Conservation (phyloP, 2,797 vertebrate genomes). For the Spinus pinus region DNA sequence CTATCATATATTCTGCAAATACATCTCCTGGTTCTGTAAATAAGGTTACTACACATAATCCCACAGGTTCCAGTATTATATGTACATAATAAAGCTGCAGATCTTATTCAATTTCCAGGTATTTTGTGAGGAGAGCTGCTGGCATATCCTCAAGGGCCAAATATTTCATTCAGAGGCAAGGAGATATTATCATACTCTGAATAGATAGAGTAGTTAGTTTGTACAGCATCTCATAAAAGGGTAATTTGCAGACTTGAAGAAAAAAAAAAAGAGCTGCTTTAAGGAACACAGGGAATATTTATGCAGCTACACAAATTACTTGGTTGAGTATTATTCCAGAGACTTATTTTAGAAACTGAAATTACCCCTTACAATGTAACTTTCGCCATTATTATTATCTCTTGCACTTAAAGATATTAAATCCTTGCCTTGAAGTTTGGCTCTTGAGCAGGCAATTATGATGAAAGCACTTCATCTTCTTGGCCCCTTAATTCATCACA, state of each 20-base stretch:
- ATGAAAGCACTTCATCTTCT: constrained; percentile 23
- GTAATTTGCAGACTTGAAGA: constrained; percentile 35
- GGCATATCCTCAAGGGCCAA: constrained; percentile 48
- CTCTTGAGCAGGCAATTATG: neutral
- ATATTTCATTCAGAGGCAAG: constrained; percentile 55
- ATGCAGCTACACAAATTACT: constrained; percentile 50
- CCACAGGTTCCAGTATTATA: constrained; percentile 2
- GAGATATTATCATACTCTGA: constrained; percentile 42
- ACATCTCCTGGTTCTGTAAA: constrained; percentile 11
- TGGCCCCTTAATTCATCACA: neutral
- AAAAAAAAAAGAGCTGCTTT: constrained; percentile 30
- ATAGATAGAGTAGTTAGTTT: constrained; percentile 38
- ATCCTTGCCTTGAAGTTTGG: neutral
- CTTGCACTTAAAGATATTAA: constrained; percentile 31
- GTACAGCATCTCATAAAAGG: constrained; percentile 57
- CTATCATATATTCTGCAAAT: constrained; percentile 8
- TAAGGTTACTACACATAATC: constrained; percentile 36
- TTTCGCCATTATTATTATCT: constrained; percentile 22
- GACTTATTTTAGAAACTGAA: constrained; percentile 21
- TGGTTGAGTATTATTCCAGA: neutral
- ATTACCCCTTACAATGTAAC: neutral
- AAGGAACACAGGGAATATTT: constrained; percentile 47
- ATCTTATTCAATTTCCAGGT: constrained; percentile 57
- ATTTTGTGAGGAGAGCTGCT: constrained; percentile 32
- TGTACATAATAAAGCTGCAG: constrained; percentile 45